phyloP scores from a whole-genome alignment of 2,797 vertebrate genomes.

The Pygocentrus nattereri region DNA sequence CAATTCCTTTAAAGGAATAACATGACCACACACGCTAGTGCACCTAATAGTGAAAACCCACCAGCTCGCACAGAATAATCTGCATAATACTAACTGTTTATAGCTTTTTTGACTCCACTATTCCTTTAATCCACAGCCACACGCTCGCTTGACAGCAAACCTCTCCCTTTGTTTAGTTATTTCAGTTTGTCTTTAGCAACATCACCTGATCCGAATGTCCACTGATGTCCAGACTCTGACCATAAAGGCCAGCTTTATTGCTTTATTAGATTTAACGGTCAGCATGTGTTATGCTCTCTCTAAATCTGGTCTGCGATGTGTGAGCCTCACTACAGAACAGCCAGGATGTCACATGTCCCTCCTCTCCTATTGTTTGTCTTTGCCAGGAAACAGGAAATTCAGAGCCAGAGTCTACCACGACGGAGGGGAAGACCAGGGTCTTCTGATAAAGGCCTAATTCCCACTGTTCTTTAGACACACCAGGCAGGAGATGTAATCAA shows the following conservation, averaged over 20 bases:
- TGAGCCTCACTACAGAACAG: conserved; percentile 49
- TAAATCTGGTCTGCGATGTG: conserved; percentile 49
- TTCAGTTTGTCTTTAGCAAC: neutral
- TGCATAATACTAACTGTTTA: neutral
- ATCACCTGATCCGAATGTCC: conserved; percentile 13
- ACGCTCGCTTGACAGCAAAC: neutral
- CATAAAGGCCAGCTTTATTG: conserved; percentile 21
- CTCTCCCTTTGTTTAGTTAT: neutral
- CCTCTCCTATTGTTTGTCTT: conserved; percentile 75
- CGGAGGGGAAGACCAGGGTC: conserved; percentile 40
- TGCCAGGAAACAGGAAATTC: conserved; percentile 83
- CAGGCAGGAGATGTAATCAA: conserved; percentile 42
- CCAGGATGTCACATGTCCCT: conserved; percentile 73
- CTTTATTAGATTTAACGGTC: conserved; percentile 6
- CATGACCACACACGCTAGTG: too few species aligned
- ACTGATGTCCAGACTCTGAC: neutral
- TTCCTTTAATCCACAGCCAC: conserved; percentile 21
- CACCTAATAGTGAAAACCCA: too few species aligned
- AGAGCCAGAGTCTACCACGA: conserved; percentile 54
- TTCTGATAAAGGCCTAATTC: conserved; percentile 35
- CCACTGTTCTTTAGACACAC: conserved; percentile 11
- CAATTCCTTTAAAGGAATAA: too few species aligned
- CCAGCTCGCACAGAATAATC: too few species aligned
- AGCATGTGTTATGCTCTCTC: conserved; percentile 8
- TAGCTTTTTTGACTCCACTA: neutral